Evolutionary conservation across 2,888 invertebrate genomes (phyloP), one percentile per base, ranked within the genome.

Genomic region (Eledona agricola): DNA sequence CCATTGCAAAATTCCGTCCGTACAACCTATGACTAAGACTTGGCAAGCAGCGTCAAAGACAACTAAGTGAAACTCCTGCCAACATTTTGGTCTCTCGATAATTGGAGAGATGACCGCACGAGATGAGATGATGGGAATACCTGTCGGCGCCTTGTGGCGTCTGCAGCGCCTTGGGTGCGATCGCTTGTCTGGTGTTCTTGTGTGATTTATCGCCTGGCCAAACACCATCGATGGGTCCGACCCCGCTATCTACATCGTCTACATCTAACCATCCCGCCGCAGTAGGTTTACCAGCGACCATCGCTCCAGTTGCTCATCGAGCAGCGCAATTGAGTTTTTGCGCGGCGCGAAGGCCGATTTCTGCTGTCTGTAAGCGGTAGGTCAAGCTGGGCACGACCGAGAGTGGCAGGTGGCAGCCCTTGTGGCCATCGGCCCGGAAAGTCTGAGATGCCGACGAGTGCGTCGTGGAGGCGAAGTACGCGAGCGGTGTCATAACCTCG

Each of bases 131-230:
- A n/a, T 12, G 38, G 40, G 58, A 53, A 59, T 63, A 60, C 56
- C 59, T 58, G 50, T 54, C 63, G 66, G 66, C 66, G 65, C 66
- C 66, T 62, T 61, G 63, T 63, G 57, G 60, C 56, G 64, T 60
- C 60, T 57, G 56, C 56, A 63, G 63, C 67, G 65, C 67, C 67
- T 66, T 57, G 57, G 61, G 65, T 67, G 67, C 61, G 64, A 66
- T 65, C 56, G 57, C 28, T 45, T 53, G 53, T 29, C 42, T 38
- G 32, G 20, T 26, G 28, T 40, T 47, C 32, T 7, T 16, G 11
- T 49, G 55, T 58, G 53, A 58, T 53, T 47, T 56, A 52, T 55
- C 58, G 62, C 66, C 62, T 70, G 74, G 72, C 37, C 50, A 56
- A 56, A 53, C 56, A 56, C 56, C 46, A 17, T 34, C 46, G 43